Evolutionary conservation across 2,888 invertebrate genomes (phyloP).

Genomic region (Carterocephalus palaemon): DNA sequence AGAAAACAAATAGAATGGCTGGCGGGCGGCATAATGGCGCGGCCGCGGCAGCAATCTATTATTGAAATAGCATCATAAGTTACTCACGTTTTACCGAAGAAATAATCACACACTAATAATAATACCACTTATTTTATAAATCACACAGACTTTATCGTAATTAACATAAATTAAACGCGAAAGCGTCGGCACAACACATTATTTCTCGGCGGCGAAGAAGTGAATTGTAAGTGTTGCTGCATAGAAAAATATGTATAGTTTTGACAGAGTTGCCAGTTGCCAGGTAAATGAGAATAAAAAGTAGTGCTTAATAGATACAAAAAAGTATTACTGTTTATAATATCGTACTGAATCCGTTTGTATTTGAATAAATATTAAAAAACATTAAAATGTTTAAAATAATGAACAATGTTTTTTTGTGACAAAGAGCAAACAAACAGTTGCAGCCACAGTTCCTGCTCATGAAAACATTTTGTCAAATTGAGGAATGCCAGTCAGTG

Average conservation of each 20-base stretch:
- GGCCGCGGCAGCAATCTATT: slow-evolving; percentile 32
- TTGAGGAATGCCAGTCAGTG: too few relatives aligned
- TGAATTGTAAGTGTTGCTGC: slow-evolving; percentile 33
- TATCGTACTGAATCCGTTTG: too few relatives aligned
- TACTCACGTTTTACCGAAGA: slow-evolving; percentile 48
- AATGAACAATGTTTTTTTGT: too few relatives aligned
- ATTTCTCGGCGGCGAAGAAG: slow-evolving; percentile 43
- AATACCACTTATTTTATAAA: slow-evolving; percentile 43
- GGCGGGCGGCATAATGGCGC: slow-evolving; percentile 72
- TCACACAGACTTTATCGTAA: slow-evolving; percentile 39
- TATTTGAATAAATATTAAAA: too few relatives aligned
- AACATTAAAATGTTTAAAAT: too few relatives aligned
- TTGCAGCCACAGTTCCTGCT: too few relatives aligned
- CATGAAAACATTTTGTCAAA: too few relatives aligned
- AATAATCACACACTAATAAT: slow-evolving; percentile 43
- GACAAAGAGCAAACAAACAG: too few relatives aligned
- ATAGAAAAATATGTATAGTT: background rate
- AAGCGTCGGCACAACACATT: slow-evolving; percentile 52
- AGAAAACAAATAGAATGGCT: slow-evolving; percentile 47
- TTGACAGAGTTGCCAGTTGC: too few relatives aligned
- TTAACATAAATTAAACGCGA: slow-evolving; percentile 41
- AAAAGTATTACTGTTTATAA: too few relatives aligned
- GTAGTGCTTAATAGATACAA: too few relatives aligned
- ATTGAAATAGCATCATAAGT: slow-evolving; percentile 29
- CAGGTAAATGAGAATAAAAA: too few relatives aligned